Conservation (phyloP, 2,888 invertebrate genomes). For the Caenorhabditis drosophilae region DNA sequence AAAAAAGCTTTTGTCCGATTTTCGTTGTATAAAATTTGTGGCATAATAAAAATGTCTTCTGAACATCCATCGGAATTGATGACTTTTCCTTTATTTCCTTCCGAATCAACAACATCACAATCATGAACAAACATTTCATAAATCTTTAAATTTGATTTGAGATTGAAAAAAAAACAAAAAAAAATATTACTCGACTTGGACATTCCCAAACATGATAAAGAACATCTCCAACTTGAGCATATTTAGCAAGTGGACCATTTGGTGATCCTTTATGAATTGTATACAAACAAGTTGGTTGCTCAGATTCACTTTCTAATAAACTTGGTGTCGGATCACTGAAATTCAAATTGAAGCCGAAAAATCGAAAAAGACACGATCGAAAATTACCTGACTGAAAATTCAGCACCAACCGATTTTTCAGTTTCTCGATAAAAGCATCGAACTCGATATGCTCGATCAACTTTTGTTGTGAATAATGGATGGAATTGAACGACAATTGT, state of each 20-base stretch:
- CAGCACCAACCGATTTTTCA: constrained; percentile 58
- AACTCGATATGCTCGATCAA: constrained; percentile 66
- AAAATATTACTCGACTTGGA: constrained; percentile 40
- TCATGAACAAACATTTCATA: constrained; percentile 65
- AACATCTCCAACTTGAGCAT: constrained; percentile 57
- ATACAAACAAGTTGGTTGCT: constrained; percentile 60
- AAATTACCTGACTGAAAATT: constrained; percentile 40
- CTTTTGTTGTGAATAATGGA: constrained; percentile 63
- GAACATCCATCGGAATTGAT: constrained; percentile 64
- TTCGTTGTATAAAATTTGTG: constrained; percentile 60
- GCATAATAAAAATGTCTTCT: constrained; percentile 59
- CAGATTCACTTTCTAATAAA: constrained; percentile 38
- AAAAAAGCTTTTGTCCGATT: constrained; percentile 60
- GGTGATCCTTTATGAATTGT: constrained; percentile 62
- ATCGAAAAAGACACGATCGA: background rate
- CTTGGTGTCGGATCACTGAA: constrained; percentile 60
- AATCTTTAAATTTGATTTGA: constrained; percentile 3
- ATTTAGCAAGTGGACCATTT: constrained; percentile 62
- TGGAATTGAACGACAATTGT: constrained; percentile 68
- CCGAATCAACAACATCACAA: constrained; percentile 61
- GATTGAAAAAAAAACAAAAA: background rate
- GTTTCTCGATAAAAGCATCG: constrained; percentile 66
- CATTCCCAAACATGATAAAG: constrained; percentile 68
- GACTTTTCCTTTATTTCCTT: constrained; percentile 50
- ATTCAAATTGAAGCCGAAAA: background rate